phyloP scores from a whole-genome alignment of 2,113 vertebrate species.

The Oenanthe oenanthe region DNA sequence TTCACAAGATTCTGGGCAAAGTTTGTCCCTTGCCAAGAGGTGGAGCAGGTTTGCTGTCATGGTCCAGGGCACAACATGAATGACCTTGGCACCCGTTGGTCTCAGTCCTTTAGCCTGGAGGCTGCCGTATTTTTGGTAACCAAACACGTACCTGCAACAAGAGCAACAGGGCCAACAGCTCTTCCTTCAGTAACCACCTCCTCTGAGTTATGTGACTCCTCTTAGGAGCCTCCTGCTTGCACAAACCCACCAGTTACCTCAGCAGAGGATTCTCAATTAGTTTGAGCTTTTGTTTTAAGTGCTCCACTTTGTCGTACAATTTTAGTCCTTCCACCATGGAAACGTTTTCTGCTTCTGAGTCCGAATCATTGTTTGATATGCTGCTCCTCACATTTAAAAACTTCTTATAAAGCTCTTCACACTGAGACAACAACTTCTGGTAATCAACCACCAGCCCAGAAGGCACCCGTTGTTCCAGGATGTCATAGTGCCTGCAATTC shows the following conservation, averaged over 20 bases:
- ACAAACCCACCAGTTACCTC: constrained; percentile 71
- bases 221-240: background rate
- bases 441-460: constrained; percentile 88
- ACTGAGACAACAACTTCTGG: constrained; percentile 78
- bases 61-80: constrained; percentile 84
- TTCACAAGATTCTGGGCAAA: constrained; percentile 78
- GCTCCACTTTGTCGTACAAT: constrained; percentile 88
- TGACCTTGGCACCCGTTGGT: constrained; percentile 71
- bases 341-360: constrained; percentile 85
- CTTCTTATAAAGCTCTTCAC: constrained; percentile 81
- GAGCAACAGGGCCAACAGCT: background rate
- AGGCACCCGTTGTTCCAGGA: constrained; percentile 91
- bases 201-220: background rate
- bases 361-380: constrained; percentile 79
- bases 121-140: constrained; percentile 84
- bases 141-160: constrained; percentile 87
- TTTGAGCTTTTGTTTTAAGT: constrained; percentile 87
- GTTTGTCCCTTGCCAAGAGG: constrained; percentile 82
- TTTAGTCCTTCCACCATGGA: constrained; percentile 94
- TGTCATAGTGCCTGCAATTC: constrained; percentile 88
- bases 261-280: constrained; percentile 93
- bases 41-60: constrained; percentile 79
- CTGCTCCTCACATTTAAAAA: constrained; percentile 85
- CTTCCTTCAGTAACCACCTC: background rate
- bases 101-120: constrained; percentile 86